Evolutionary conservation across 2,113 vertebrate species (phyloP), one percentile per base, ranked within the genome.

Genomic region (Proterorhinus semilunaris): DNA sequence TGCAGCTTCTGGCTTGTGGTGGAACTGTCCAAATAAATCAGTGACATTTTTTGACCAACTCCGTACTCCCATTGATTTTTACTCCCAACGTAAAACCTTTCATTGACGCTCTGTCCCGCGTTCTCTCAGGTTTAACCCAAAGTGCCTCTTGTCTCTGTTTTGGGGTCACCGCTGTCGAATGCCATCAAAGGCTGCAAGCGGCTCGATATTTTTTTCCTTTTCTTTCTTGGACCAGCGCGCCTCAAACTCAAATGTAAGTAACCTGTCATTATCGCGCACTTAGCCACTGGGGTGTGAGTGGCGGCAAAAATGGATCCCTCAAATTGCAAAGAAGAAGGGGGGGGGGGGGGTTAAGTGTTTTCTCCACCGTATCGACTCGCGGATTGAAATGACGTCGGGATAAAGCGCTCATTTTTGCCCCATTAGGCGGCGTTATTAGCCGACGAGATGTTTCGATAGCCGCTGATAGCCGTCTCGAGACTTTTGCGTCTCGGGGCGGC

Each of bases 241-340:
- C 94, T 94, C 94, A 94, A 95, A 96, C 95, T 96, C 93, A 97
- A 96, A 93, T 94, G 93, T 92, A 90, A 92, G 90, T 93, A 98
- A 94, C 91, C 87, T 94, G 91, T 98, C 93, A 96, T 98, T 96
- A 97, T 93, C 93, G 92, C 92, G 94, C 95, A 94, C 93, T 95
- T 92, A 92, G 88, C 68, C 91, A 94, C 94, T 93, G 85, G 90
- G 91, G 90, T 94, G 92, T 87, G 87, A 97, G 93, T 95, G 94
- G 91, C 91, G 93, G 94, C 21, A 12, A 96, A 96, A 98, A 98
- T 95, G 93, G 95, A 97, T 94, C 92, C 90, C 91, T 93, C 92
- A 93, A 95, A 96, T 95, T 96, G 94, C 27, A 94, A 96, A 91
- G 91, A 21, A 21, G n/a, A n/a, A n/a, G n/a, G 21, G 21, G 21